These are phyloP conservation scores for Tribolium freemani DNA, from an alignment of 2,888 invertebrate genomes.

Conservation along the genomic window DNA sequence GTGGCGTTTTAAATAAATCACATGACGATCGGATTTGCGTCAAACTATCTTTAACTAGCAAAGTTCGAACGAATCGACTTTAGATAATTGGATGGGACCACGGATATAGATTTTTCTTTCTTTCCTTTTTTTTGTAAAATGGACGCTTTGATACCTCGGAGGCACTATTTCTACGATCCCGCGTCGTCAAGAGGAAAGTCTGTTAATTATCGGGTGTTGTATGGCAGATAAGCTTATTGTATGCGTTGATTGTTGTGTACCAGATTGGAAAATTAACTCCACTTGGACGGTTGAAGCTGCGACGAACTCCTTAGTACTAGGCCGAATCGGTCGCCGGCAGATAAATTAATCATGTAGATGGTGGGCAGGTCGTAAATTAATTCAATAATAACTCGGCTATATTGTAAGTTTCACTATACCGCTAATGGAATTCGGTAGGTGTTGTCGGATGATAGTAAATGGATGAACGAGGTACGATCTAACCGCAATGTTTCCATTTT, in stretches of 20 bases:
- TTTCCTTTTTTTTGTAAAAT: constrained; percentile 5
- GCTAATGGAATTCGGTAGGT: constrained; percentile 46
- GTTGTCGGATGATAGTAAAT: constrained; percentile 46
- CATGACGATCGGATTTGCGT: constrained; percentile 29
- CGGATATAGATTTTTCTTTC: constrained; percentile 2
- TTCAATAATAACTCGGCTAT: constrained; percentile 42
- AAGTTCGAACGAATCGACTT: constrained; percentile 36
- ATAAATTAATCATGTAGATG: constrained; percentile 42
- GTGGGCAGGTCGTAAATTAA: constrained; percentile 46
- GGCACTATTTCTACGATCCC: neutral
- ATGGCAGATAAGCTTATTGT: constrained; percentile 62
- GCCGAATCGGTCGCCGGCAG: constrained; percentile 29
- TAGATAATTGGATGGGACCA: constrained; percentile 31
- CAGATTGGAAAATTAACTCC: constrained; percentile 66
- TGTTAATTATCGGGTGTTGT: constrained; percentile 50
- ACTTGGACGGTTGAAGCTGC: constrained; percentile 44
- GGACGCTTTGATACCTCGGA: neutral
- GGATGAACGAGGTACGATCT: constrained; percentile 35
- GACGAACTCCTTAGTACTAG: constrained; percentile 44
- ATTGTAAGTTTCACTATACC: constrained; percentile 42
- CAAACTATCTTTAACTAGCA: constrained; percentile 41
- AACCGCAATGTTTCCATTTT: constrained; percentile 39
- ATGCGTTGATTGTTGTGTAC: constrained; percentile 64
- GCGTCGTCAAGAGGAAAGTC: constrained; percentile 26
- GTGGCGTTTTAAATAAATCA: constrained; percentile 41